Percentiles rank a stretch among this genome's conserved stretches.
Evolutionary conservation across 2,888 invertebrate genomes (phyloP).

Genomic region (Lapara coniferarum): DNA sequence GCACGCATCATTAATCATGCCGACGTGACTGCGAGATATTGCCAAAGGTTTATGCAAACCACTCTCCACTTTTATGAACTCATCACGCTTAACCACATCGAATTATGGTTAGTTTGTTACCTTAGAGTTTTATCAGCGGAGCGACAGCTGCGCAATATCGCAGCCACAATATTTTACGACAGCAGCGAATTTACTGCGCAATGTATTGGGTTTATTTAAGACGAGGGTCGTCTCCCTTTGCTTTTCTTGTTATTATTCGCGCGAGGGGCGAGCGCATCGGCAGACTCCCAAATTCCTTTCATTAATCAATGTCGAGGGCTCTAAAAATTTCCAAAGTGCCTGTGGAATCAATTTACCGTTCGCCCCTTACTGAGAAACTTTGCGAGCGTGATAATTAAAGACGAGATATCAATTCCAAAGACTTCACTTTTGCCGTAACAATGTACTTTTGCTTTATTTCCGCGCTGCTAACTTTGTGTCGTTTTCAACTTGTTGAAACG

Average conservation of each 20-base stretch:
- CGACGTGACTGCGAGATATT: conserved; percentile 62
- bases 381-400: conserved; percentile 73
- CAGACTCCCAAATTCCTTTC: conserved; percentile 74
- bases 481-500: conserved; percentile 24
- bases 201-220: conserved; percentile 54
- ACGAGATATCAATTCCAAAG: conserved; percentile 71
- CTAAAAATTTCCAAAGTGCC: conserved; percentile 77
- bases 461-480: conserved; percentile 32
- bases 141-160: conserved; percentile 65
- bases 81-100: conserved; percentile 71
- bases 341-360: conserved; percentile 78
- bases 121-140: conserved; percentile 49
- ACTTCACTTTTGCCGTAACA: conserved; percentile 48
- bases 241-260: conserved; percentile 65
- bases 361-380: conserved; percentile 70
- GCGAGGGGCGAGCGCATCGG: conserved; percentile 56
- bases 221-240: conserved; percentile 62
- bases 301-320: conserved; percentile 81
- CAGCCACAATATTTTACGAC: conserved; percentile 67
- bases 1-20: conserved; percentile 58
- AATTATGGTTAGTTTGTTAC: conserved; percentile 60
- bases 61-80: conserved; percentile 57
- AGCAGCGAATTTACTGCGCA: conserved; percentile 60
- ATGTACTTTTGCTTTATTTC: conserved; percentile 47
- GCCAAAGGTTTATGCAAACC: conserved; percentile 67